Percentiles rank a stretch among this genome's conserved stretches.
These are phyloP conservation scores for Pegoplata infirma DNA, from an alignment of 2,888 invertebrate genomes.

Conservation along the genomic window DNA sequence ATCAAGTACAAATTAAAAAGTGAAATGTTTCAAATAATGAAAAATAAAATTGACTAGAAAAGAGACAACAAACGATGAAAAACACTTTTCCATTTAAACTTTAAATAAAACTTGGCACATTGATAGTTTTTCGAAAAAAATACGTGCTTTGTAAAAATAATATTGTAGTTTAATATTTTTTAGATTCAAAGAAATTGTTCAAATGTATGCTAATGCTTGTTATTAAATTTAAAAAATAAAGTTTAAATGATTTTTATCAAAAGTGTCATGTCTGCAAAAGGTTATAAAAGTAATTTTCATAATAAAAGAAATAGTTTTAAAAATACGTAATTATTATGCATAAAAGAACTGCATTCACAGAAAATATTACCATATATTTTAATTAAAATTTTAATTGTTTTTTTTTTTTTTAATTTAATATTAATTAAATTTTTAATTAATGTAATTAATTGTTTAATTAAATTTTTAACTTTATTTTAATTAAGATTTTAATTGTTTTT, in stretches of 20 bases:
- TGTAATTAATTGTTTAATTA: too few species aligned
- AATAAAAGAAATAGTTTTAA: too few species aligned
- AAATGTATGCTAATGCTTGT: constrained; percentile 58
- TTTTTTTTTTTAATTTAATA: too few species aligned
- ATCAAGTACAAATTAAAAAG: constrained; percentile 73
- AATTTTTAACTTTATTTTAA: too few species aligned
- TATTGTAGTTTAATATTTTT: background rate
- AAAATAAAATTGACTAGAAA: constrained; percentile 30
- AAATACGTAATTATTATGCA: constrained; percentile 17
- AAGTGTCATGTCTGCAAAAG: constrained; percentile 34
- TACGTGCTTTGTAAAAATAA: constrained; percentile 56
- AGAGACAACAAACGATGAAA: constrained; percentile 57
- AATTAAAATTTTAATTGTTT: too few species aligned
- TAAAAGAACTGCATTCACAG: too few species aligned
- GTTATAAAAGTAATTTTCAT: constrained; percentile 8
- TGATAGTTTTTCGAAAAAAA: constrained; percentile 45
- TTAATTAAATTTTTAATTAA: too few species aligned
- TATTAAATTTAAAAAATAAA: background rate
- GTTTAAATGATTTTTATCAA: constrained; percentile 32
- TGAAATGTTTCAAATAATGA: constrained; percentile 70
- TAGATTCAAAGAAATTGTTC: constrained; percentile 29
- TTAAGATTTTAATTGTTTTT: too few species aligned
- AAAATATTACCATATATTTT: too few species aligned
- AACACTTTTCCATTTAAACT: constrained; percentile 64
- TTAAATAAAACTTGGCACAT: constrained; percentile 55